phyloP scores from a whole-genome alignment of 1,140 invertebrate genomes.

The Paraescarpia echinospica region DNA sequence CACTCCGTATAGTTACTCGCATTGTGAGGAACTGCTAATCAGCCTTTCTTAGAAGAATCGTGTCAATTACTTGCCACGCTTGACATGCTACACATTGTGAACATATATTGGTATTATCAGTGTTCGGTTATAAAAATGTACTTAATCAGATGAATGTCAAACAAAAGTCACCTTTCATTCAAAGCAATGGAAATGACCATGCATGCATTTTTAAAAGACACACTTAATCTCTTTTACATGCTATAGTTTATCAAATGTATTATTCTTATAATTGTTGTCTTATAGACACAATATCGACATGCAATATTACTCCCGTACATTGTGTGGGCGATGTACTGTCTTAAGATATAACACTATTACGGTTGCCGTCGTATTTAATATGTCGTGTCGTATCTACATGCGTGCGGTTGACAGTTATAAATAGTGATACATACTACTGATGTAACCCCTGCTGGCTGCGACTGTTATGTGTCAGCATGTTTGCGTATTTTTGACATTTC shows the following conservation, averaged over 20 bases:
- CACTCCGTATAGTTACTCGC: neutral
- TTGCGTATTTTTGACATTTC: neutral
- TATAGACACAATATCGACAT: too few species aligned
- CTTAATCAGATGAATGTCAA: neutral
- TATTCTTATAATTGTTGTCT: too few species aligned
- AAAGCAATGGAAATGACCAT: neutral
- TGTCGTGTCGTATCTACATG: neutral
- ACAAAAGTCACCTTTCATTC: neutral
- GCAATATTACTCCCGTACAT: too few species aligned
- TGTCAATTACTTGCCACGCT: neutral
- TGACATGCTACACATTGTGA: neutral
- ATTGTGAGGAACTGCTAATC: neutral
- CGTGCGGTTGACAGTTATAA: neutral
- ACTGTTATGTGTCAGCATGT: neutral
- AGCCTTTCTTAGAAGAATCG: neutral
- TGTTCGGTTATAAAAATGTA: neutral
- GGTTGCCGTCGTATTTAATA: neutral
- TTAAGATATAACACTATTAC: too few species aligned
- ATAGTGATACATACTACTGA: neutral
- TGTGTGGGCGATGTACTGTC: too few species aligned
- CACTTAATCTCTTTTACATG: too few species aligned
- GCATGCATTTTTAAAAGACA: too few species aligned
- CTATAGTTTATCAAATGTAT: too few species aligned
- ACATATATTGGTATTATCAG: neutral
- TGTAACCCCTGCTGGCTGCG: neutral